A percentile compares a stretch with the other conserved stretches of the same genome.
Evolutionary conservation across 2,113 vertebrate species (phyloP).

Genomic region (Leptodactylus fuscus): DNA sequence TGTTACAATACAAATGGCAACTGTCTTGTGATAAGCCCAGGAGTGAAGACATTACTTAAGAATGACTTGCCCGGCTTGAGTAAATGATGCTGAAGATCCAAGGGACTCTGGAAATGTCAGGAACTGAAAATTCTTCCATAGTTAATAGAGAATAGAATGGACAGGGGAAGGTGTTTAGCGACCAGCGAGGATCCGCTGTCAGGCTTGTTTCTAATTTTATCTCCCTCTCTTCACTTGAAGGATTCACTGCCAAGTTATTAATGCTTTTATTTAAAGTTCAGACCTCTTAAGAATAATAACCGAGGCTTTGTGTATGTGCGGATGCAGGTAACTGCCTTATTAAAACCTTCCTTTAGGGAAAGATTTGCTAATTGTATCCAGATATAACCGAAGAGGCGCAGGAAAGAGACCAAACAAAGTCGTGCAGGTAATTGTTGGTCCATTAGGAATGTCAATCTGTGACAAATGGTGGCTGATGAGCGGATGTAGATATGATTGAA

Average conservation of each 20-base stretch:
- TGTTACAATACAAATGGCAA: not conserved
- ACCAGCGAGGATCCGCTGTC: not conserved
- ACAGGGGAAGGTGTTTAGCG: not conserved
- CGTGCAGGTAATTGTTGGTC: not conserved
- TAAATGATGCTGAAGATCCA: not conserved
- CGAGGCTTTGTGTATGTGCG: not conserved
- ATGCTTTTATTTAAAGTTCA: not conserved
- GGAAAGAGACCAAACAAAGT: not conserved
- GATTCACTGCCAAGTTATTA: not conserved
- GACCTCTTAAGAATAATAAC: not conserved
- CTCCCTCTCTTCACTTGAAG: not conserved
- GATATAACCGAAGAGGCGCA: not conserved
- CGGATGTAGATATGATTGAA: not conserved
- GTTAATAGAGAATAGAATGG: not conserved
- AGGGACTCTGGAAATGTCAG: not conserved
- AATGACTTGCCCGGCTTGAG: not conserved
- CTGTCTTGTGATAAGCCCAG: not conserved
- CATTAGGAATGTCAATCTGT: not conserved
- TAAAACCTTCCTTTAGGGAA: not conserved
- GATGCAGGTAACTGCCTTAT: not conserved
- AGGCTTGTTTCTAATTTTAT: too few species aligned
- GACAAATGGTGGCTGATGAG: not conserved
- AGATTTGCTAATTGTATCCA: not conserved
- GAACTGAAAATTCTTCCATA: not conserved
- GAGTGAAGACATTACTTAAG: not conserved